Percentiles rank a stretch among this genome's conserved stretches.
phyloP scores from a whole-genome alignment of 2,113 vertebrate species.

The Sinocyclocheilus grahami region DNA sequence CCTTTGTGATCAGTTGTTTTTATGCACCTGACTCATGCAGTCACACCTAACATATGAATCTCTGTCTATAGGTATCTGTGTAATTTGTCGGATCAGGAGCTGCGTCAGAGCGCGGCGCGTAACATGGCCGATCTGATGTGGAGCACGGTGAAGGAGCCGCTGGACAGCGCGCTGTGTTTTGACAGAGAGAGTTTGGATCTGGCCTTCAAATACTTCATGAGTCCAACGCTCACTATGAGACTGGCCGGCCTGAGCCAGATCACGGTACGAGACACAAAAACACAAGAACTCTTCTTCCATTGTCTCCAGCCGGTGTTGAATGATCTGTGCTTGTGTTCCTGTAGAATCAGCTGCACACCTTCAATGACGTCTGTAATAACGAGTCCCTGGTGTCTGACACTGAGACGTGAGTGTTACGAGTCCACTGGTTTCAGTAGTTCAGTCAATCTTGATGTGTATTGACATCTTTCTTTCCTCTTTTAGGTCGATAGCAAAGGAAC shows the following conservation, averaged over 20 bases:
- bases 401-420: slow-evolving; percentile 88
- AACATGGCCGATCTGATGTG: slow-evolving; percentile 99
- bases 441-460: neutral
- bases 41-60: neutral
- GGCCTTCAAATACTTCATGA: slow-evolving; percentile 99
- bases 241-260: slow-evolving; percentile 98
- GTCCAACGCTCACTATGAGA: slow-evolving; percentile 97
- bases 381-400: slow-evolving; percentile 99
- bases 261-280: slow-evolving; percentile 76
- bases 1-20: neutral
- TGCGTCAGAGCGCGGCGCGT: slow-evolving; percentile 95
- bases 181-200: slow-evolving; percentile 99
- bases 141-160: slow-evolving; percentile 98
- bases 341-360: slow-evolving; percentile 98
- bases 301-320: neutral
- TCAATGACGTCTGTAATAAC: slow-evolving; percentile 99
- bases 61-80: slow-evolving; percentile 87
- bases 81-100: slow-evolving; percentile 96
- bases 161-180: slow-evolving; percentile 97
- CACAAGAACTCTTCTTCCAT: neutral
- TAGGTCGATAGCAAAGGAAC: slow-evolving; percentile 98
- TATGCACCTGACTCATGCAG: neutral
- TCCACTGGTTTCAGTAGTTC: neutral
- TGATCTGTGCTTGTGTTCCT: slow-evolving; percentile 58
- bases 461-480: neutral